Base-by-base conservation (phyloP, 1,140 invertebrate species). In the Musca vetustissima region DNA sequence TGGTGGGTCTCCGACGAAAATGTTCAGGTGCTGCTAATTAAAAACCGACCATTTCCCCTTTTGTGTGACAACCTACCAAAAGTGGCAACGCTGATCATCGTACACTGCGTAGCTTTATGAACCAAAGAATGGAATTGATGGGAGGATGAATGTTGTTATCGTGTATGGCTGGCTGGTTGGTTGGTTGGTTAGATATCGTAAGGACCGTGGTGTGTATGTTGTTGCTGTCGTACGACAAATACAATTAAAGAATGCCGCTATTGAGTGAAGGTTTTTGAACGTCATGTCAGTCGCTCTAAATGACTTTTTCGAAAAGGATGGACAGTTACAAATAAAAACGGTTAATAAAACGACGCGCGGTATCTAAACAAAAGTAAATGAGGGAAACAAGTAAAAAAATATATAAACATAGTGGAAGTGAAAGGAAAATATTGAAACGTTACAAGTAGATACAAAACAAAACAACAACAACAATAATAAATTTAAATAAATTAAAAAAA, bases 301-400 rank as follows among this genome's bases (percentile, higher is more conserved):
- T 47, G 61, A 65, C 61, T 69, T 69, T 66, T 57, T 57, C 61
- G 68, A 50, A 64, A 64, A 69, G 59, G 48, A 53, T 69, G 19
- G 22, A 66, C 43, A 55, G 43, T 65, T 65, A 24, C 32, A 53
- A 36, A 53, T 65, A 48, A 32, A n/a, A 53, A 59, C 57, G 49
- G 52, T 24, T 49, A 69, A 19, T 47, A 21, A 19, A 61, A 36
- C 36, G 49, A 36, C 36, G 49, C 61, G 61, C 61, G 24, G 17
- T 69, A 43, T 53, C 17, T n/a, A 19, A 52, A 49, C n/a, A 61
- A 50, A 52, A 52, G 25, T 48, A 48, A 48, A 14, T 17, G n/a
- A n/a, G n/a, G n/a, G n/a, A 59, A 55, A 17, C 21, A 28, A 28
- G 28, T 28, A 28, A 57, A 25, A 17, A 6, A 11, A 43, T 8